Evolutionary conservation across 2,888 invertebrate genomes (phyloP), one percentile per base, ranked within the genome.

Genomic region (Peribatodes rhomboidaria): DNA sequence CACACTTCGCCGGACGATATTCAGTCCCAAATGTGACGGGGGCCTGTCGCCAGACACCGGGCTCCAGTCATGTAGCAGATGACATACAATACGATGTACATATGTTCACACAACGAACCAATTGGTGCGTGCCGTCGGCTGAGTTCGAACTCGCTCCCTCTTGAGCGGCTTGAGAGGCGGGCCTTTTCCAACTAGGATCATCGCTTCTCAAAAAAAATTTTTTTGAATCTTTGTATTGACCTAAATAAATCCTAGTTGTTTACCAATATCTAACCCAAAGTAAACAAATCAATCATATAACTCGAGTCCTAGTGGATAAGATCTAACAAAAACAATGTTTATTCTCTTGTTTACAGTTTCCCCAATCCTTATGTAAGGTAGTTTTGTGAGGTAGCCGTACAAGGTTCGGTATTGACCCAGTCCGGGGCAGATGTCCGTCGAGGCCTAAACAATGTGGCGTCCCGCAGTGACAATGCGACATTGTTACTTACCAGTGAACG

Each of bases 361-460:
- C 59, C 42, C 39, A 59, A 47, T 49, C 61, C 58, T 68, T 68
- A 63, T 67, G 53, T 58, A 61, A 64, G 62, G 18, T 66, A 31
- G 16, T 33, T 27, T 50, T 1, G 49, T 33, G 49, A 49, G 31
- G 31, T 33, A 16, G 16, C 18, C 6, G 27, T 27, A 27, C 33
- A 50, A 52, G 64, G 60, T 69, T 60, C 65, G 58, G 53, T 67
- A 67, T 67, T 68, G 69, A 67, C 69, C 66, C 22, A 67, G 63
- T 68, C 71, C 62, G 46, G 41, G 61, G 39, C 68, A 72, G 69
- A 46, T 69, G 55, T 44, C 50, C 55, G 57, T 41, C 54, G 41
- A 52, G 33, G 44, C 47, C 54, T 63, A 52, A 68, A 67, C 68
- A 69, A 69, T 58, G 49, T 64, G 54, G 58, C 47, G 47, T 61